Base-by-base conservation (phyloP, 2,888 invertebrate genomes). In the Lacanobia oleracea region DNA sequence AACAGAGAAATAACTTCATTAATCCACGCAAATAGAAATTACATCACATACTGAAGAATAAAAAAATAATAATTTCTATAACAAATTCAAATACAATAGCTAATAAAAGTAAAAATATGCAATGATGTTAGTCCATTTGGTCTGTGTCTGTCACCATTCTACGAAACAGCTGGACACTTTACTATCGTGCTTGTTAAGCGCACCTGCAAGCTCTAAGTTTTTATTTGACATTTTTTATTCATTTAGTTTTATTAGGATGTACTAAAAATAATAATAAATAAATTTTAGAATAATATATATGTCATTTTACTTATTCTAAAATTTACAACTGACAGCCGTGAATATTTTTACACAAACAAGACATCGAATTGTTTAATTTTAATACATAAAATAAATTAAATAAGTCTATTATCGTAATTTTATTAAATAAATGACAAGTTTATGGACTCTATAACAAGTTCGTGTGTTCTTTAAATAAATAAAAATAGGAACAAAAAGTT, bases 401-500 rank as follows among this genome's bases (percentile, higher is more conserved):
- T 40, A n/a, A 61, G 18, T 53, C 1, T 21, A 51, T 37, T 61
- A 67, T 59, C 33, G 5, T 62, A 61, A 45, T 53, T 68, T 65
- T 57, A 1, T 23, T 40, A 64, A 33, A 67, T 64, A 61, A 68
- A 63, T 57, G 7, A 51, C n/a, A 16, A 43, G 51, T 69, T 59
- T 67, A 60, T 53, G 50, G 61, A 51, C 56, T 57, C 12, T 10
- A 12, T 61, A 45, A 40, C 50, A 62, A 72, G 67, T 67, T 68
- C 60, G 73, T 64, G 12, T 33, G 72, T 61, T 81, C 83, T 77
- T 81, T 66, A 82, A 78, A 85, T 85, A 85, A 76, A 82, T 83
- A 85, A 85, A 85, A 85, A 85, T 75, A 81, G 68, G 54, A 61
- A 67, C 62, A 82, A 86, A 85, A 83, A 79, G 61, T 79, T 79